Evolutionary conservation across 2,113 vertebrate genomes (phyloP), one percentile per base, ranked within the genome.

Genomic region (Potamarius usumacintae): DNA sequence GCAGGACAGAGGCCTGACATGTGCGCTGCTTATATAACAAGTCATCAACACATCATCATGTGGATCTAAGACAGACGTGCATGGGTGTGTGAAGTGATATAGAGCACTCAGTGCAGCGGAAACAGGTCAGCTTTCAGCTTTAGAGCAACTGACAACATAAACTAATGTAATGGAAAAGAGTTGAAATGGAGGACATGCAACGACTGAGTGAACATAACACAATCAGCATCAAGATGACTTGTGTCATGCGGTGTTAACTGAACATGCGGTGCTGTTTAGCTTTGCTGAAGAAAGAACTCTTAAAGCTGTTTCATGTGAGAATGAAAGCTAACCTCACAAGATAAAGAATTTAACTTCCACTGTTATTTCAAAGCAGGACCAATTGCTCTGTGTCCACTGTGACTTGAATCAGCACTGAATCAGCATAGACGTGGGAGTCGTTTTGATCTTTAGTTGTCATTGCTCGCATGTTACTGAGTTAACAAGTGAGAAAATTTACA

Each of bases 21-120:
- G 81, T 53, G 50, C 60, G 58, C 60, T 77, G 80, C 71, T 88
- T 90, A 89, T 89, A 87, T 89, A 91, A 88, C 67, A 81, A 71
- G 88, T 87, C 84, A 89, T 89, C 88, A 86, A 71, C 91, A 88
- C 85, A 71, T 84, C 84, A 80, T 82, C 48, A 18, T 67, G 82
- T 78, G 22, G 79, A 85, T 81, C 67, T 67, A 60, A 78, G 72
- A 80, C 76, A n/a, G 81, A 90, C 83, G 89, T 5, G 81, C 74
- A 85, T 27, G 58, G 57, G 82, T 85, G 80, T 74, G 85, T 52
- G 53, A 55, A 74, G 60, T 58, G 62, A 67, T 79, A 55, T 30
- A 7, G 78, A 62, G 11, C 60, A 58, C 15, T 42, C 74, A 58
- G 25, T 57, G 69, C 4, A 27, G 25, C 58, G 2, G 78, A 71